Evolutionary conservation across 2,888 invertebrate genomes (phyloP).

Genomic region (Thyatira batis): DNA sequence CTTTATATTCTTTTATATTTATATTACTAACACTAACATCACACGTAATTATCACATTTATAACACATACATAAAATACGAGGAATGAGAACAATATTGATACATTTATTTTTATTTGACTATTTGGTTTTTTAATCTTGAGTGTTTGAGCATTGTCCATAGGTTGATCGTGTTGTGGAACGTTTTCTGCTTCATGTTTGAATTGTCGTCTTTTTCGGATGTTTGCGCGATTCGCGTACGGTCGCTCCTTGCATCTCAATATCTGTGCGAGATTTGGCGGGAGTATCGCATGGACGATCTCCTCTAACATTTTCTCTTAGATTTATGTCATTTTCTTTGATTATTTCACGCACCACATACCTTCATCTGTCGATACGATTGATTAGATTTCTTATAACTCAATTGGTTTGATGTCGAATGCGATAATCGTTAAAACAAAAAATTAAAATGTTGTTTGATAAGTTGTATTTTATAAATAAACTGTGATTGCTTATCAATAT

Average conservation of each 20-base stretch:
- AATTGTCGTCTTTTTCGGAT: slow-evolving; percentile 49
- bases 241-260: slow-evolving; percentile 45
- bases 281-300: slow-evolving; percentile 74
- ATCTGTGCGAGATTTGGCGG: slow-evolving; percentile 45
- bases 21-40: slow-evolving; percentile 73
- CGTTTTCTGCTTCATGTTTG: slow-evolving; percentile 27
- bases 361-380: slow-evolving; percentile 25
- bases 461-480: slow-evolving; percentile 3
- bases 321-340: slow-evolving; percentile 65
- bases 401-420: slow-evolving; percentile 17
- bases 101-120: slow-evolving; percentile 31
- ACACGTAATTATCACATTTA: slow-evolving; percentile 78
- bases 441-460: background rate
- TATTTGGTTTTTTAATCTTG: slow-evolving; percentile 59
- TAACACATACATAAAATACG: slow-evolving; percentile 65
- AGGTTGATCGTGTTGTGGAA: slow-evolving; percentile 42
- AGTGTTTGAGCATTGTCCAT: slow-evolving; percentile 75
- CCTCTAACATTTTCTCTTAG: slow-evolving; percentile 68
- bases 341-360: slow-evolving; percentile 42
- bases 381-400: slow-evolving; percentile 12
- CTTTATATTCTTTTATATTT: slow-evolving; percentile 50
- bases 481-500: no score
- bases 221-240: slow-evolving; percentile 47
- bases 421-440: slow-evolving; percentile 30
- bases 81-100: slow-evolving; percentile 61